Conservation (phyloP, 1,140 invertebrate species). For the Pectinophora gossypiella region DNA sequence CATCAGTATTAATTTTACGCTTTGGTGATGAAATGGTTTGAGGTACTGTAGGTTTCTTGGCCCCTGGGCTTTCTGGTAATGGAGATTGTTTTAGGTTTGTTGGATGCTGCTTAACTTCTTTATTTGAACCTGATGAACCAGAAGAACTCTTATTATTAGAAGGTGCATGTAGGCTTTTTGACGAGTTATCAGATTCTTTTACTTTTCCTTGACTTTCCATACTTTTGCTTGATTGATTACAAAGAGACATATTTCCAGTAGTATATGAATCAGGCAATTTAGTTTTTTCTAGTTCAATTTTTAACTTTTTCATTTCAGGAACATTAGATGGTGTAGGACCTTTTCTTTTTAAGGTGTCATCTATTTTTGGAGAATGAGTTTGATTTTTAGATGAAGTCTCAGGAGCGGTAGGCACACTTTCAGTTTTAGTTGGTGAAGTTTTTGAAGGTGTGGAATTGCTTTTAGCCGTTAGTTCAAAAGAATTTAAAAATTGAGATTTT, state of each 20-base stretch:
- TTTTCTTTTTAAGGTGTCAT: slow-evolving; percentile 58
- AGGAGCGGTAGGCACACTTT: slow-evolving; percentile 16
- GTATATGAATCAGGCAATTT: slow-evolving; percentile 32
- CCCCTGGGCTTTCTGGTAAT: slow-evolving; percentile 26
- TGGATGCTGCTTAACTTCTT: slow-evolving; percentile 36
- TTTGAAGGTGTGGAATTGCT: slow-evolving; percentile 39
- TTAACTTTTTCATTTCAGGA: slow-evolving; percentile 62
- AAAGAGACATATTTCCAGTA: slow-evolving; percentile 13
- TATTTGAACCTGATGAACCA: slow-evolving; percentile 15
- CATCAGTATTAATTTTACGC: slow-evolving; percentile 38
- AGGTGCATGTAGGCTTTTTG: slow-evolving; percentile 17
- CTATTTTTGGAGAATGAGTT: slow-evolving; percentile 26
- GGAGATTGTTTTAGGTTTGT: slow-evolving; percentile 22
- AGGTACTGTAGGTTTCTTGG: slow-evolving; percentile 38
- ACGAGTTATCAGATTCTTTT: slow-evolving; percentile 19
- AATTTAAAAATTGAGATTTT: slow-evolving; percentile 77
- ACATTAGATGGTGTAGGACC: slow-evolving; percentile 29
- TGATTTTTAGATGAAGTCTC: slow-evolving; percentile 23
- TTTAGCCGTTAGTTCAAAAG: slow-evolving; percentile 75
- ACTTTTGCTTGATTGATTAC: slow-evolving; percentile 20
- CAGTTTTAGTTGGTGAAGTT: slow-evolving; percentile 31
- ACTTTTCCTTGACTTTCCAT: slow-evolving; percentile 17
- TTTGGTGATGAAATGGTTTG: slow-evolving; percentile 46
- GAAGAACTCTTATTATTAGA: slow-evolving; percentile 14
- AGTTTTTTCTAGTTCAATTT: slow-evolving; percentile 57